phyloP scores from a whole-genome alignment of 2,113 vertebrate genomes.

The Gambusia holbrooki region DNA sequence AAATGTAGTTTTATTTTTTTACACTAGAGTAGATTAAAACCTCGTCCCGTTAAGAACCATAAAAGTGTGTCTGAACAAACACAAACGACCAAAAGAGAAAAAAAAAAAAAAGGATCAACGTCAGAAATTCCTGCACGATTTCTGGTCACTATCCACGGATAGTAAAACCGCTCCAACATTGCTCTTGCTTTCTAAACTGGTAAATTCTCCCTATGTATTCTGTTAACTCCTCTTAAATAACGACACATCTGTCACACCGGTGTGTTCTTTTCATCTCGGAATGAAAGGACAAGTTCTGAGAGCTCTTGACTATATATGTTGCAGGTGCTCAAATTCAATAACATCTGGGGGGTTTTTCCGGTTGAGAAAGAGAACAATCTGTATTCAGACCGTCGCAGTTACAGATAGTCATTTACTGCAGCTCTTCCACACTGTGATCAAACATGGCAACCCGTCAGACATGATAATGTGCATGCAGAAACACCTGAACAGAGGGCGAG shows the following conservation, averaged over 20 bases:
- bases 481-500: no score
- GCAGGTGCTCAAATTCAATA: background rate
- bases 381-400: background rate
- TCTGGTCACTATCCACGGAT: background rate
- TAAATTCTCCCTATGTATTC: background rate
- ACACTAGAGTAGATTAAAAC: no score
- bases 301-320: background rate
- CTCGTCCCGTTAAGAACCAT: background rate
- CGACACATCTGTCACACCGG: background rate
- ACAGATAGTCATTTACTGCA: background rate
- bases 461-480: background rate
- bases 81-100: no score
- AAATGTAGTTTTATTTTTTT: no score
- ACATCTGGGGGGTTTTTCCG: background rate
- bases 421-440: background rate
- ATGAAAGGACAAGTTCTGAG: background rate
- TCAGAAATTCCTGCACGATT: background rate
- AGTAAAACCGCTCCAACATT: background rate
- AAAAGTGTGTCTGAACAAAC: background rate
- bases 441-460: background rate
- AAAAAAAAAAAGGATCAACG: background rate
- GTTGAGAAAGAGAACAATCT: background rate
- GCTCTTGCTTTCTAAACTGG: background rate
- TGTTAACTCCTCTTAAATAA: background rate
- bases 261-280: background rate